Evolutionary conservation across 2,888 invertebrate species (phyloP).

Genomic region (Altica lythri): DNA sequence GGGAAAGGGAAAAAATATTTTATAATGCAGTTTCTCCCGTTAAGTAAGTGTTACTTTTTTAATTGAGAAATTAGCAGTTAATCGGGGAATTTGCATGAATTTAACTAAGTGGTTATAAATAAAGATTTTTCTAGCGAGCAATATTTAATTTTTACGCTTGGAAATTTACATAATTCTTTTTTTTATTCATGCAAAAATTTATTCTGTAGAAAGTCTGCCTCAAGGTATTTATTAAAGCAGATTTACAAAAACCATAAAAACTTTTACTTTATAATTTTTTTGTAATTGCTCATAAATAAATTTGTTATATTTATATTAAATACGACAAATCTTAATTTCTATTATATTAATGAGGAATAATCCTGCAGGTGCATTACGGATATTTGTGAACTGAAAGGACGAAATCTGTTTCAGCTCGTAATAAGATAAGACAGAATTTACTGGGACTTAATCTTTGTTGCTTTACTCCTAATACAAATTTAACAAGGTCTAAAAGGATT

Average conservation of each 20-base stretch:
- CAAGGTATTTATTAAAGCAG: constrained; percentile 2
- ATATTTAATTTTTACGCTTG: constrained; percentile 9
- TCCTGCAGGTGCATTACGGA: constrained; percentile 12
- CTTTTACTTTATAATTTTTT: too few species aligned
- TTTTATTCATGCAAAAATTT: constrained; percentile 12
- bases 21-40: constrained; percentile 22
- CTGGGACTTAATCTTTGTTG: too few species aligned
- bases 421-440: constrained; percentile 11
- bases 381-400: constrained; percentile 14
- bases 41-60: constrained; percentile 28
- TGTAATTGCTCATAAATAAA: too few species aligned
- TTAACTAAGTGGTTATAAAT: constrained; percentile 20
- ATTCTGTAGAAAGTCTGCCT: constrained; percentile 3
- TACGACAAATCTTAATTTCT: too few species aligned
- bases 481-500: too few species aligned
- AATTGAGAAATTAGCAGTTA: constrained; percentile 32
- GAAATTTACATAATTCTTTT: constrained; percentile 12
- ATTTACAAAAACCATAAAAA: too few species aligned
- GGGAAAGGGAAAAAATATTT: constrained; percentile 27
- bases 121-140: constrained; percentile 15
- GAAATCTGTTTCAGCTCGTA: constrained; percentile 4
- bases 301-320: too few species aligned
- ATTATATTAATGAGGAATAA: too few species aligned
- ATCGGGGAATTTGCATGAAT: constrained; percentile 32
- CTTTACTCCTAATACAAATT: too few species aligned